phyloP scores from a whole-genome alignment of 2,113 vertebrate species.

The Merops nubicus region DNA sequence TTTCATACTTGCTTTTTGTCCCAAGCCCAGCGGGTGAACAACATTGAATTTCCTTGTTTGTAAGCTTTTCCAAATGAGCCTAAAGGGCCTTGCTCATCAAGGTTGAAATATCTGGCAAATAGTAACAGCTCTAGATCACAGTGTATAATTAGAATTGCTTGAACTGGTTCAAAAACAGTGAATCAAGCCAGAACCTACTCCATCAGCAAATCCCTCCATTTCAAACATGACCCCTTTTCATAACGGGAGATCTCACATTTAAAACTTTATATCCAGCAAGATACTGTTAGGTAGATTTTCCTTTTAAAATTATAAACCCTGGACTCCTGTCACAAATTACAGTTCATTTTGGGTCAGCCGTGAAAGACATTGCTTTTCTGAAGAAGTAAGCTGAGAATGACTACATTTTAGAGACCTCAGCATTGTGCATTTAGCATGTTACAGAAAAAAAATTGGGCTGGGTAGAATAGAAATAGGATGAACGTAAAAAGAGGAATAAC shows the following conservation, averaged over 20 bases:
- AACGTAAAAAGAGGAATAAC: background rate
- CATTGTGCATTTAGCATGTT: background rate
- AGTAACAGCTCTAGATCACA: constrained; percentile 21
- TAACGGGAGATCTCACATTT: background rate
- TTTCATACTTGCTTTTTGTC: constrained; percentile 48
- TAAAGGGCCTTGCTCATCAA: constrained; percentile 53
- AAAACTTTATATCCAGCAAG: background rate
- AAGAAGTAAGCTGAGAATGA: background rate
- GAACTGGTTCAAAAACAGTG: constrained; percentile 19
- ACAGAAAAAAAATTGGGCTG: background rate
- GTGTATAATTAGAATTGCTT: constrained; percentile 41
- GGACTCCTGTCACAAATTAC: background rate
- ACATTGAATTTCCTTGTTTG: constrained; percentile 35
- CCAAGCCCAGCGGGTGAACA: constrained; percentile 13
- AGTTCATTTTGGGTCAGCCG: background rate
- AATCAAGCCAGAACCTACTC: background rate
- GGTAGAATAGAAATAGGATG: background rate
- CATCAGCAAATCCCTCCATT: background rate
- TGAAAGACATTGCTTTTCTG: background rate
- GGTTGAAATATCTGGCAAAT: constrained; percentile 58
- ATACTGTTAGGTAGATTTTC: background rate
- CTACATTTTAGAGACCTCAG: background rate
- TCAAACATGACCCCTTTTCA: background rate
- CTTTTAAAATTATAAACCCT: background rate
- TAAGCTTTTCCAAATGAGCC: constrained; percentile 66